A percentile compares a stretch with the other conserved stretches of the same genome.
Evolutionary conservation across 1,140 invertebrate genomes (phyloP).

Genomic region (Drosophila bocqueti): DNA sequence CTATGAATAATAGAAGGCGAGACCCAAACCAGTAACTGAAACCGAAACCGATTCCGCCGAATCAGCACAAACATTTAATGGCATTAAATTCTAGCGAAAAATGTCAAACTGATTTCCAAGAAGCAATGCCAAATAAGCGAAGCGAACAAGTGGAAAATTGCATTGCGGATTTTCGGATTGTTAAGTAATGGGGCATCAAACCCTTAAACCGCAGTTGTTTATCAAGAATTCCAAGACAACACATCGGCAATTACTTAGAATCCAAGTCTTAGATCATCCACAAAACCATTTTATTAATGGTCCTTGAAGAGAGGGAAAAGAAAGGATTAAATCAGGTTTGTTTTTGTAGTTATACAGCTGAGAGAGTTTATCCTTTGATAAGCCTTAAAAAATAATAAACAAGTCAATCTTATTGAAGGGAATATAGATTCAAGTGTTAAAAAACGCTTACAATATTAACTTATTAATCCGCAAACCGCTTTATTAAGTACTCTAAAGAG

Average conservation of each 20-base stretch:
- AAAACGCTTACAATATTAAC: too few relatives aligned
- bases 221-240: constrained; percentile 5
- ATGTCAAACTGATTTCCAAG: constrained; percentile 45
- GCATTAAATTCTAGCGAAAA: constrained; percentile 46
- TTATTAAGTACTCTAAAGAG: too few relatives aligned
- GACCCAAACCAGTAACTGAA: not conserved
- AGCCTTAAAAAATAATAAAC: not conserved
- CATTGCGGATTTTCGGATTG: constrained; percentile 57
- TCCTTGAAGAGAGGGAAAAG: not conserved
- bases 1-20: constrained; percentile 43
- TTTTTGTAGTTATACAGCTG: not conserved
- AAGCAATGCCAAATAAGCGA: constrained; percentile 24
- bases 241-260: constrained; percentile 13
- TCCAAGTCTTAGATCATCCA: not conserved
- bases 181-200: not conserved
- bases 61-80: constrained; percentile 66
- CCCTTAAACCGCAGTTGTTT: constrained; percentile 15
- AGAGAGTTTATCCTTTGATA: not conserved
- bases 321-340: not conserved
- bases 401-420: not conserved
- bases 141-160: constrained; percentile 70
- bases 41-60: constrained; percentile 34
- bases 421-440: not conserved
- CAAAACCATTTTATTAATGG: constrained; percentile 20
- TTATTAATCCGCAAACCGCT: too few relatives aligned